Percentiles rank a stretch among this genome's conserved stretches.
phyloP scores from a whole-genome alignment of 1,140 invertebrate genomes.

The Holcopasites calliopsidis region DNA sequence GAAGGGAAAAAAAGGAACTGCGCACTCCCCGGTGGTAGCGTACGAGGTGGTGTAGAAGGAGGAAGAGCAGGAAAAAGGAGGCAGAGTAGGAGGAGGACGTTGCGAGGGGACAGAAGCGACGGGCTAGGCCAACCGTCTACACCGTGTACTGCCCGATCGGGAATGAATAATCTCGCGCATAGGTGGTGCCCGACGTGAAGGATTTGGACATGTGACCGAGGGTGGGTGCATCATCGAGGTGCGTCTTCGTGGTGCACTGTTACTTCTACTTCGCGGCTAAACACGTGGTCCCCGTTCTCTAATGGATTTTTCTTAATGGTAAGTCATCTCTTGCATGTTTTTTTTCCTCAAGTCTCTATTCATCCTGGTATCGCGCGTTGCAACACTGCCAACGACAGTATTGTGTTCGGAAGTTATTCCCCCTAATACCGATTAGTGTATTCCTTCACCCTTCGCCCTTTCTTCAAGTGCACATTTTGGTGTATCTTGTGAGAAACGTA shows the following conservation, averaged over 20 bases:
- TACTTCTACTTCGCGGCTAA: constrained; percentile 27
- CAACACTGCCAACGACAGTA: neutral
- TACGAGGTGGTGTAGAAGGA: constrained; percentile 7
- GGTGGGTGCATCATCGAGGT: constrained; percentile 49
- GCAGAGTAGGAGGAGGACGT: constrained; percentile 20
- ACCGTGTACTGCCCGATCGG: constrained; percentile 50
- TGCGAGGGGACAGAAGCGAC: constrained; percentile 61
- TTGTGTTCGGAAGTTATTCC: too few species aligned
- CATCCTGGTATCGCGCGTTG: neutral
- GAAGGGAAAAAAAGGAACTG: constrained; percentile 45
- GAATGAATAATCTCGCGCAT: constrained; percentile 56
- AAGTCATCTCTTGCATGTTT: neutral
- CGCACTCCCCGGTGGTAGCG: constrained; percentile 32
- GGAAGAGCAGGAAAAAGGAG: constrained; percentile 5
- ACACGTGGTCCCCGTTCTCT: constrained; percentile 51
- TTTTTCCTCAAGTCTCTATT: neutral
- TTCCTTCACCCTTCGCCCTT: too few species aligned
- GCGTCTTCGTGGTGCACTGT: constrained; percentile 45
- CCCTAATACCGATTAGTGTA: too few species aligned
- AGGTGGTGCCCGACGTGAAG: constrained; percentile 41
- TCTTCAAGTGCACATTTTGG: too few species aligned
- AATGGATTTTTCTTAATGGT: constrained; percentile 12
- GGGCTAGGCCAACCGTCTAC: constrained; percentile 60
- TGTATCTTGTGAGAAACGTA: too few species aligned
- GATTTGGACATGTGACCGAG: constrained; percentile 57